Evolutionary conservation across 2,797 vertebrate species (phyloP), one percentile per base, ranked within the genome.

Genomic region (Neosilurus mollespiculum): DNA sequence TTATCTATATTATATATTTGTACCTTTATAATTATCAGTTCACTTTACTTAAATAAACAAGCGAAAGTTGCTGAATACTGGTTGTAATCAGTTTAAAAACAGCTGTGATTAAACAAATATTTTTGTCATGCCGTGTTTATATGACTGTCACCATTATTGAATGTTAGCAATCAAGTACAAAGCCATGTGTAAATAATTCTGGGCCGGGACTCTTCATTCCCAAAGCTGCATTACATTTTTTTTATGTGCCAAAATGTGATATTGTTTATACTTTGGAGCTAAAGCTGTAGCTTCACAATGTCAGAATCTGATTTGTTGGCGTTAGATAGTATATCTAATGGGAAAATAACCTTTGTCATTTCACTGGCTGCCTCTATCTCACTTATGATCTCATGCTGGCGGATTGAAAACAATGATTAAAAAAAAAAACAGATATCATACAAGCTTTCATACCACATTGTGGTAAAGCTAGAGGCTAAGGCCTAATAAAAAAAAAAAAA

Each of bases 341-440:
- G 80, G 67, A 71, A 72, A 81, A 81, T 72, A 72, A 51, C 67
- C n/a, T 62, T 72, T 62, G 80, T 72, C 58, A 81, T 30, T 72
- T 72, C 67, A 53, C 67, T 72, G 37, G 15, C 67, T 62, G 37
- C 58, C 37, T 72, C 16, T 72, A 30, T 72, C 51, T 70, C 56
- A 61, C 24, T 51, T 71, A 51, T 37, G 53, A 70, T 59, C 56
- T 81, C 67, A 72, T 49, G 24, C 67, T 49, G 69, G 69, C 2
- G 8, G 56, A 70, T 51, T 49, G 56, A 62, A 81, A 81, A 81
- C 67, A 72, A 51, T 22, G 58, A 62, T 71, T 22, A 61, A 51
- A 62, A 43, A 69, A 76, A 58, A 3, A 61, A 66, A 62, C 77
- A 66, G 62, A 54, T 66, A 79, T 54, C 81, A 56, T n/a, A 15